Percentiles rank a stretch among this genome's conserved stretches.
Evolutionary conservation across 2,888 invertebrate species (phyloP).

Genomic region (Empis livida): DNA sequence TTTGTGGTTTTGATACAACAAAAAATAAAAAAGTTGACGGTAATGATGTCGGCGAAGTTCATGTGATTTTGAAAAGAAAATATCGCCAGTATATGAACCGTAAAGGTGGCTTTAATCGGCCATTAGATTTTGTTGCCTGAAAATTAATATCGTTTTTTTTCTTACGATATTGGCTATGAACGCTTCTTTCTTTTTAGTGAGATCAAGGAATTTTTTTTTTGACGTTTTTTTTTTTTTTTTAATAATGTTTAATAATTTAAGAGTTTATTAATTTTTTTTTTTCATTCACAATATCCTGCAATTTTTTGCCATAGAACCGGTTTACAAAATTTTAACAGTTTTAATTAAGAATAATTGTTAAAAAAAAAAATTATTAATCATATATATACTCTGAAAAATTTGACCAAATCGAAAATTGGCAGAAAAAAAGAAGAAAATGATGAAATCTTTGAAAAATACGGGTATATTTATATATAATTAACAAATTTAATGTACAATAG

Average conservation of each 20-base stretch:
- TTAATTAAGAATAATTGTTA: neutral
- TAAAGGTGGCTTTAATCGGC: constrained; percentile 97
- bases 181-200: neutral
- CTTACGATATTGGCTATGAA: no score
- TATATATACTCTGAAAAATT: neutral
- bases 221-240: neutral
- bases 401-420: neutral
- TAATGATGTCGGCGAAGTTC: constrained; percentile 88
- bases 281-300: constrained; percentile 29
- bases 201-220: no score
- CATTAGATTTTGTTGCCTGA: constrained; percentile 88
- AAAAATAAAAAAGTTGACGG: constrained; percentile 93
- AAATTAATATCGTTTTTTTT: neutral
- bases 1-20: constrained; percentile 88
- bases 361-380: neutral
- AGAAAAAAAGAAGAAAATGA: neutral
- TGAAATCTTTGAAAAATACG: neutral
- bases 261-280: neutral
- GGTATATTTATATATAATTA: neutral
- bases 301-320: constrained; percentile 37
- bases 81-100: constrained; percentile 99
- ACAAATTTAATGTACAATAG: neutral
- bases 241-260: neutral
- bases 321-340: constrained; percentile 36
- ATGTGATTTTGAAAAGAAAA: constrained; percentile 89